Evolutionary conservation across 2,113 vertebrate genomes (phyloP).

Genomic region (Copsychus sechellarum): DNA sequence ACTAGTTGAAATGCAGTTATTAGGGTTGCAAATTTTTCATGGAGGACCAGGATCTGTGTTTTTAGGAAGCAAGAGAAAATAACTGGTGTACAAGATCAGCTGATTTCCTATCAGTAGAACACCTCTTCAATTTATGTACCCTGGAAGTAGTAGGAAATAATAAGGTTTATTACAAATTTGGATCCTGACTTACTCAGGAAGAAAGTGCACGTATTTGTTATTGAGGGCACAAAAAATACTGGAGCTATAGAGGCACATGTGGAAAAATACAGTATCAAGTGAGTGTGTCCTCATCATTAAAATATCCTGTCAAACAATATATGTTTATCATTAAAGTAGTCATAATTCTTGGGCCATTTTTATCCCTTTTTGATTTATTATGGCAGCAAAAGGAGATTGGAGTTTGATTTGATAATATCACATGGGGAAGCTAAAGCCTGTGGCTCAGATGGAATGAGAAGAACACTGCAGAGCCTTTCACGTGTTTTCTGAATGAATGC

Average conservation of each 20-base stretch:
- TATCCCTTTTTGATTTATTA: neutral
- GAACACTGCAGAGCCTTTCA: neutral
- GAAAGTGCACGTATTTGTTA: neutral
- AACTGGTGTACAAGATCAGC: constrained; percentile 31
- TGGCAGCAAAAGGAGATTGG: neutral
- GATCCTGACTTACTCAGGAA: neutral
- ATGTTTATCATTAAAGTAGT: neutral
- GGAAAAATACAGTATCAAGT: neutral
- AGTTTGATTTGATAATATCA: neutral
- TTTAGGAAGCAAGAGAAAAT: constrained; percentile 49
- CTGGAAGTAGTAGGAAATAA: neutral
- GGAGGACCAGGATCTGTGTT: neutral
- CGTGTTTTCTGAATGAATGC: neutral
- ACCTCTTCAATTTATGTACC: neutral
- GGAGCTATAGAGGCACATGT: neutral
- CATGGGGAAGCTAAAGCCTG: neutral
- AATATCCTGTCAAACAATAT: neutral
- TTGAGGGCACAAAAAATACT: neutral
- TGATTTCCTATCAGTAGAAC: constrained; percentile 33
- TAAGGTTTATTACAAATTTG: neutral
- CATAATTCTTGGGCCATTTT: neutral
- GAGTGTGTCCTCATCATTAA: neutral
- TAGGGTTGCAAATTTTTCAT: neutral
- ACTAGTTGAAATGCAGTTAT: neutral
- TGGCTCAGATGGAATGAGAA: neutral